These are phyloP conservation scores for Siphlonurus alternatus DNA, from an alignment of 2,888 invertebrate genomes.

Conservation along the genomic window DNA sequence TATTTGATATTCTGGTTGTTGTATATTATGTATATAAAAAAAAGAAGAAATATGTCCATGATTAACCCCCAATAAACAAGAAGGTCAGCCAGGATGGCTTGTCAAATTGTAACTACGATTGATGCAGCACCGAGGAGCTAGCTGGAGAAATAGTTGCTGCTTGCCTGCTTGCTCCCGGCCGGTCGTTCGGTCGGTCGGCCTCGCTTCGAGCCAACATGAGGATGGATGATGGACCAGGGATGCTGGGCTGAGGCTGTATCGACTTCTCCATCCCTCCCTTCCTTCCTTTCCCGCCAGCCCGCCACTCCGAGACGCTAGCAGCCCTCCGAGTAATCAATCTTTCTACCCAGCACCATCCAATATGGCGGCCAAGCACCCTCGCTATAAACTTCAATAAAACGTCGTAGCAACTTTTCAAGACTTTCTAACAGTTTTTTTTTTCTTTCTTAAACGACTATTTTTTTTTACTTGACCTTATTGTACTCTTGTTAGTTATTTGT, in stretches of 20 bases:
- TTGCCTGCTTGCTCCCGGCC: neutral
- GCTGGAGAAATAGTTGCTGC: too few species aligned
- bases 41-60: neutral
- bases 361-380: neutral
- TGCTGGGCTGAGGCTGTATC: neutral
- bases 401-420: neutral
- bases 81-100: neutral
- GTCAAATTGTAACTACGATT: neutral
- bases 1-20: too few species aligned
- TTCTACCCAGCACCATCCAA: neutral
- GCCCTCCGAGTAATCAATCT: slow-evolving; percentile 1
- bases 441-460: neutral
- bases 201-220: neutral
- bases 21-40: too few species aligned
- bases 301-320: neutral
- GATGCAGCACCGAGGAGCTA: neutral
- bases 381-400: neutral
- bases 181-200: neutral
- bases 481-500: too few species aligned
- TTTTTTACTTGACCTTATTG: too few species aligned
- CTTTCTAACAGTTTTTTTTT: neutral
- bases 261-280: neutral
- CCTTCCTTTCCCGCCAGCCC: too few species aligned
- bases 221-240: neutral
- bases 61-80: neutral